Base-by-base conservation (phyloP, 2,888 invertebrate genomes). In the Orchestes rusci region DNA sequence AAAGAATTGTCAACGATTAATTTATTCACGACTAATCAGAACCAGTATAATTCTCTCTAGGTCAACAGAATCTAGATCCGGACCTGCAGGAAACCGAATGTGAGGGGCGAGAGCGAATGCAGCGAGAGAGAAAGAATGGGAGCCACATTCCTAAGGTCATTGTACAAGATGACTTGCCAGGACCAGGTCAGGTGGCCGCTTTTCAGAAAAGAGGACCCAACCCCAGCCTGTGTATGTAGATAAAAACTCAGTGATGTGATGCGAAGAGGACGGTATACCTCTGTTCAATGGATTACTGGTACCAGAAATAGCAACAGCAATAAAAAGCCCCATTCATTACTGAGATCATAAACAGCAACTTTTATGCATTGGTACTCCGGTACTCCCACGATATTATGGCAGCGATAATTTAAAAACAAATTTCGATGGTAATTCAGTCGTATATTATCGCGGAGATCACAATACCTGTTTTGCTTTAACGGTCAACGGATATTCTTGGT, bases 91-190 rank as follows among this genome's bases (percentile, higher is more conserved):
- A 30, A 28, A n/a, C n/a, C n/a, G n/a, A n/a, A n/a, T 32, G 12
- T 8, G 8, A 8, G 28, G 47, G 39, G 43, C 43, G 39, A 43
- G 48, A 34, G 40, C 39, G 40, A 23, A 19, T 15, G n/a, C 8
- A 35, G 15, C n/a, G 34, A 38, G 36, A 41, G 39, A 43, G 45
- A 51, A 42, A 44, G 53, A 53, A 53, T 53, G 48, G 48, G 52
- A 50, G 54, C 58, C 57, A 55, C 59, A 59, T 61, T 59, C 59
- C 56, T 54, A 54, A 56, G 61, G 60, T 61, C 61, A 60, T 60
- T 59, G 61, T 59, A 57, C 59, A 61, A 56, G 53, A 53, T 56
- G 56, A 58, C 56, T 56, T 52, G 55, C 55, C 56, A 54, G 55
- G 55, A 56, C 53, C 56, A 50, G 56, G 56, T 59, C 59, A 61